A percentile compares a stretch with the other conserved stretches of the same genome.
Evolutionary conservation across 37 sponge, comb jelly and placozoan genomes (phyloP).

Genomic region (Ianthella basta): DNA sequence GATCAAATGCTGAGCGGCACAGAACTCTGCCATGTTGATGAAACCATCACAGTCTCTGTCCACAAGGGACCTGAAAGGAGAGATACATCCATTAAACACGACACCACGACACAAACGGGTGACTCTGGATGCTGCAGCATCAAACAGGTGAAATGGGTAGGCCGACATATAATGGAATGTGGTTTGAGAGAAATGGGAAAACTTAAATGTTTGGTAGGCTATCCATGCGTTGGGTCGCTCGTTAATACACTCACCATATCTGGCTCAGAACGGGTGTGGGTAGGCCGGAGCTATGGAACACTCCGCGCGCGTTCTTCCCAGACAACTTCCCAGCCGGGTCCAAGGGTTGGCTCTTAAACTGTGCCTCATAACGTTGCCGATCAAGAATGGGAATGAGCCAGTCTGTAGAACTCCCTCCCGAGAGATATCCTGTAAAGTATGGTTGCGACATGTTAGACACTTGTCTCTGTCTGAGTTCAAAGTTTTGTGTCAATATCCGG

Average conservation of each 20-base stretch:
- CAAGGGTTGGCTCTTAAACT: slow-evolving; percentile 5
- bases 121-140: too few species aligned
- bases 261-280: slow-evolving; percentile 41
- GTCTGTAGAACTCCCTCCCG: not conserved
- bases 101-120: not conserved
- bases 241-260: slow-evolving; percentile 63
- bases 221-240: too few species aligned
- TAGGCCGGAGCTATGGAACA: slow-evolving; percentile 56
- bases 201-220: too few species aligned
- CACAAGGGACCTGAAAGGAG: slow-evolving; percentile 53
- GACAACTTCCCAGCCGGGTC: not conserved
- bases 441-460: not conserved
- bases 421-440: not conserved
- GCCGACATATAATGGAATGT: too few species aligned
- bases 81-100: not conserved
- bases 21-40: slow-evolving; percentile 63
- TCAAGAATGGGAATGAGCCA: not conserved
- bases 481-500: too few species aligned
- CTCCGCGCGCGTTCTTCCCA: slow-evolving; percentile 56
- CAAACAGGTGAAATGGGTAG: too few species aligned
- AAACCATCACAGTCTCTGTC: slow-evolving; percentile 65
- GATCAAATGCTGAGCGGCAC: slow-evolving; percentile 53
- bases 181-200: too few species aligned
- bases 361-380: slow-evolving; percentile 5
- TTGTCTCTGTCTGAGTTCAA: too few species aligned